Evolutionary conservation across 2,888 invertebrate species (phyloP), one percentile per base, ranked within the genome.

Genomic region (Andrena minutula): DNA sequence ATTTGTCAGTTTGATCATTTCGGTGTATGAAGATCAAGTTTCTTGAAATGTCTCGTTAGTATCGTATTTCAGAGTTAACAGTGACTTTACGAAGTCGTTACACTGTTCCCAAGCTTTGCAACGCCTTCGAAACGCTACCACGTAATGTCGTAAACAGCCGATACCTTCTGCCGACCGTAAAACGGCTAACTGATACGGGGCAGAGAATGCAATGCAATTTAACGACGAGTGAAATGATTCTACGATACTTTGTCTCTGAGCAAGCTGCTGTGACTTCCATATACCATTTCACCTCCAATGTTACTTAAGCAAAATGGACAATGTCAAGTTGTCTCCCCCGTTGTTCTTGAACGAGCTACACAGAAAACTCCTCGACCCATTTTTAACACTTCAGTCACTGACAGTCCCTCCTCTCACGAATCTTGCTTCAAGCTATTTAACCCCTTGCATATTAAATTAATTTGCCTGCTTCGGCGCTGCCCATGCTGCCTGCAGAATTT

Each of bases 61-160:
- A 35, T 72, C 65, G 70, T 23, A 49, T 85, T 61, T 61, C 79
- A 68, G 26, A 12, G 35, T 49, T 56, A 56, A 23, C 32, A 49
- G 26, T 64, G 74, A 78, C 64, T 73, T 66, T 61, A 56, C 72
- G 63, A 70, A 76, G 72, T 79, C 84, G 77, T 78, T 75, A 30
- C 41, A 63, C 26, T 66, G 66, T 75, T 60, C 63, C 12, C 64
- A 12, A 70, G 79, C 79, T 87, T 87, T 87, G 84, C 84, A 79
- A 79, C 58, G 71, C 56, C 68, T 82, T 60, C 68, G 63, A 28
- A 66, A 75, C 65, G 75, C 75, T 72, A 81, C 60, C 79, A 66
- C 72, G 82, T 75, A 79, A 82, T 61, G 73, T 74, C 82, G 86
- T 84, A 86, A 86, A 86, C 75, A 56, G 49, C 16, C 71, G 78